Evolutionary conservation across 2,113 vertebrate species (phyloP).

Genomic region (Dasyprocta punctata): DNA sequence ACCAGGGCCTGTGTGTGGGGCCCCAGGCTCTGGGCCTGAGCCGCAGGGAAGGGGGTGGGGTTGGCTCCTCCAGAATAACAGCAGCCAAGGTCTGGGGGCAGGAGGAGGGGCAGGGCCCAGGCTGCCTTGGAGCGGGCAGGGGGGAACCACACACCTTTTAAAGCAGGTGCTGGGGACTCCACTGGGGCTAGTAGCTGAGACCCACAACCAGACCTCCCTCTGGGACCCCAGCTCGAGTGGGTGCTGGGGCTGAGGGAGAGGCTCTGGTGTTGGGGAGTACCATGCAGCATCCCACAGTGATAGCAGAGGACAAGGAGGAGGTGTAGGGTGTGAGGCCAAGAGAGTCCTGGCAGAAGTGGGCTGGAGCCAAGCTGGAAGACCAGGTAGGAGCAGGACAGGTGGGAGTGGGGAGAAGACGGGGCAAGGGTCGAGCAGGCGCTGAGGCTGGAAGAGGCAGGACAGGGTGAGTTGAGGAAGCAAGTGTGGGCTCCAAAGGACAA

Average conservation of each 20-base stretch:
- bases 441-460: background rate
- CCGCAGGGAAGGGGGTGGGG: slow-evolving; percentile 13
- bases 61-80: slow-evolving; percentile 8
- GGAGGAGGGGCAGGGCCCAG: slow-evolving; percentile 24
- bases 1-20: slow-evolving; percentile 53
- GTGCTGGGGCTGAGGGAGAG: background rate
- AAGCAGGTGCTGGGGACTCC: slow-evolving; percentile 65
- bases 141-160: slow-evolving; percentile 45
- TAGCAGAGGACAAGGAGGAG: slow-evolving; percentile 16
- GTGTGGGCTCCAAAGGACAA: background rate
- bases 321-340: background rate
- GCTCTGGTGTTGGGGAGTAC: background rate
- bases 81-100: background rate
- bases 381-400: slow-evolving; percentile 22
- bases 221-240: background rate
- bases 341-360: background rate
- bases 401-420: background rate
- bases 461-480: background rate
- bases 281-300: background rate
- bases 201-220: background rate
- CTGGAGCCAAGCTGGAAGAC: background rate
- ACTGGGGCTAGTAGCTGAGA: background rate
- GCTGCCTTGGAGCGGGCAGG: slow-evolving; percentile 44
- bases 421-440: background rate
- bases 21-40: slow-evolving; percentile 33